A percentile compares a stretch with the other conserved stretches of the same genome.
phyloP scores from a whole-genome alignment of 2,113 vertebrate species.

The Symphodus melops region DNA sequence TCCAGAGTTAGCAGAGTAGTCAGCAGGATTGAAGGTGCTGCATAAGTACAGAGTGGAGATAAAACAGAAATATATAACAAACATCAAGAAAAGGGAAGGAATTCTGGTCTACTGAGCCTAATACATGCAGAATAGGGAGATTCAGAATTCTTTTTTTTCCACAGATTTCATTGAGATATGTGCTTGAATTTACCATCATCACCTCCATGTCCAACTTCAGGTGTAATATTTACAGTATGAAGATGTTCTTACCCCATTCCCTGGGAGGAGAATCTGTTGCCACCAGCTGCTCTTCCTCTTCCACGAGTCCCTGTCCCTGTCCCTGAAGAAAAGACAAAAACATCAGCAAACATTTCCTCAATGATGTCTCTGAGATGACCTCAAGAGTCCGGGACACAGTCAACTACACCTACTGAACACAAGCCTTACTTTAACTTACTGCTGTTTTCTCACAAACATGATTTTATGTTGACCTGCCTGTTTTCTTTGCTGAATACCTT shows the following conservation, averaged over 20 bases:
- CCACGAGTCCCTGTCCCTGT: slow-evolving; percentile 88
- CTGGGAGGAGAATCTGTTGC: slow-evolving; percentile 92
- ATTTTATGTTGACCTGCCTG: too few species aligned
- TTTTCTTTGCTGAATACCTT: too few species aligned
- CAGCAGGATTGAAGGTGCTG: slow-evolving; percentile 95
- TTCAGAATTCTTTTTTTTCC: slow-evolving; percentile 49
- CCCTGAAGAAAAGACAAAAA: slow-evolving; percentile 30
- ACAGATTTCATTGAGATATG: slow-evolving; percentile 61
- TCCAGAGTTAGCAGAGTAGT: slow-evolving; percentile 87
- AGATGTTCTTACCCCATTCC: slow-evolving; percentile 91
- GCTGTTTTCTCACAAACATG: too few species aligned
- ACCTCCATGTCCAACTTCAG: slow-evolving; percentile 23
- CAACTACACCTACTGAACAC: too few species aligned
- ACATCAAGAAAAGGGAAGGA: neutral
- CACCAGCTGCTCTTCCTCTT: slow-evolving; percentile 90
- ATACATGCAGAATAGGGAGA: neutral
- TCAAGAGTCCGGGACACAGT: neutral
- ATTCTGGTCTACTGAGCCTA: neutral
- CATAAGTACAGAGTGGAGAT: neutral
- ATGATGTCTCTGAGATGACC: neutral
- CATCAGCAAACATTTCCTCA: slow-evolving; percentile 1
- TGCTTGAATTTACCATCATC: slow-evolving; percentile 65
- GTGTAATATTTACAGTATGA: neutral
- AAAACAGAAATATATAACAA: neutral
- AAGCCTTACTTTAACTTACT: neutral